Evolutionary conservation across 2,888 invertebrate species (phyloP).

Genomic region (Pelosia muscerda): DNA sequence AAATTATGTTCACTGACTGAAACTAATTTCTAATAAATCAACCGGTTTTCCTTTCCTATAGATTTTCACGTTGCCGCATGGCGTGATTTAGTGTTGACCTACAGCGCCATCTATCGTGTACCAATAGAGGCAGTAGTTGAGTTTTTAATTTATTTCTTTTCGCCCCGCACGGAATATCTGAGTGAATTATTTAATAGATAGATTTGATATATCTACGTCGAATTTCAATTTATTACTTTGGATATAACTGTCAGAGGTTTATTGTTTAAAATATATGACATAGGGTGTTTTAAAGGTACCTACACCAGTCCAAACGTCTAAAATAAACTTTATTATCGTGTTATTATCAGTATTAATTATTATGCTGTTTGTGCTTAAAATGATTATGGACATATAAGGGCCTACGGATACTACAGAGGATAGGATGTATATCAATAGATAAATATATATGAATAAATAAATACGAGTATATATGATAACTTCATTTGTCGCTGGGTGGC

Average conservation of each 20-base stretch:
- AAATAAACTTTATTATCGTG: no score
- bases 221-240: constrained; percentile 9
- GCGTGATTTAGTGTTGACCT: constrained; percentile 47
- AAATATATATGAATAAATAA: no score
- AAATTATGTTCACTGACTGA: constrained; percentile 56
- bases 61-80: constrained; percentile 57
- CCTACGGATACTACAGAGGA: no score
- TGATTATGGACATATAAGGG: no score
- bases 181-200: constrained; percentile 41
- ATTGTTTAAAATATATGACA: no score
- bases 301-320: no score
- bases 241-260: background rate
- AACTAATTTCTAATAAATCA: constrained; percentile 66
- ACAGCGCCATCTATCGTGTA: constrained; percentile 52
- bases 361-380: no score
- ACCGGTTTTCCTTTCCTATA: constrained; percentile 59
- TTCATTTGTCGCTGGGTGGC: no score
- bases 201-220: constrained; percentile 28
- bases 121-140: constrained; percentile 51
- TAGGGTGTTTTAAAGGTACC: no score
- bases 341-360: no score
- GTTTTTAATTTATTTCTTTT: constrained; percentile 54
- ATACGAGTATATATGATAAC: no score
- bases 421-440: no score
- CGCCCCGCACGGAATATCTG: constrained; percentile 27